These are phyloP conservation scores for Brachyhypopomus gauderio DNA, from an alignment of 2,113 vertebrate species.

Conservation along the genomic window DNA sequence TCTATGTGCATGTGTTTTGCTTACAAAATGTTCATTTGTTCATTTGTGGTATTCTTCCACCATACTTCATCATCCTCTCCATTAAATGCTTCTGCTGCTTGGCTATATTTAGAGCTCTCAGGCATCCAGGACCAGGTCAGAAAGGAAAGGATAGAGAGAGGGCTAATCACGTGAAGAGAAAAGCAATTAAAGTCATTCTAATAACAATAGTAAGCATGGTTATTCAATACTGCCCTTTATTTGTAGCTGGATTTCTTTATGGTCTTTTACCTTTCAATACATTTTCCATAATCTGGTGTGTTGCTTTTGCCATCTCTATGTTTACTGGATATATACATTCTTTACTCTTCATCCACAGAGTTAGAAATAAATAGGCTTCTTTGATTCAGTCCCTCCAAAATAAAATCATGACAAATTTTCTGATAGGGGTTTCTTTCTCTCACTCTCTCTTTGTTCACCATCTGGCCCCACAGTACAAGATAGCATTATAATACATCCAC, in stretches of 20 bases:
- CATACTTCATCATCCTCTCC: background rate
- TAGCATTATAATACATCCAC: too few species aligned
- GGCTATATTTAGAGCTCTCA: conserved; percentile 26
- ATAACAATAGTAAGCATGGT: conserved; percentile 23
- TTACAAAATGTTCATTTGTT: background rate
- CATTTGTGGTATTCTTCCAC: conserved; percentile 7
- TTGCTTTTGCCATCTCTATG: background rate
- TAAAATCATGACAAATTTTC: background rate
- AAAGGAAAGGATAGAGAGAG: background rate
- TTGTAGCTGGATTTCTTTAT: background rate
- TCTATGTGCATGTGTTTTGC: background rate
- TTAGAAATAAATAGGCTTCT: background rate
- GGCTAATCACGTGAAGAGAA: conserved; percentile 35
- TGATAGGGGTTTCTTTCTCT: too few species aligned
- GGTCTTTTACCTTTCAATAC: background rate
- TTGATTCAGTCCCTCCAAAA: background rate
- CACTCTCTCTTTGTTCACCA: too few species aligned
- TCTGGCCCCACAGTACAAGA: too few species aligned
- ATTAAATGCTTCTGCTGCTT: conserved; percentile 39
- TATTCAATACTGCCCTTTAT: conserved; percentile 11
- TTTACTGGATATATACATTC: conserved; percentile 24
- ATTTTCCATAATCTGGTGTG: background rate
- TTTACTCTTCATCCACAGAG: conserved; percentile 22
- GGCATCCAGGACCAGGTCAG: conserved; percentile 18
- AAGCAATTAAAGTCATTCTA: conserved; percentile 13